A percentile compares a stretch with the other conserved stretches of the same genome.
Evolutionary conservation across 2,113 vertebrate genomes (phyloP).

Genomic region (Dipodomys ordii): DNA sequence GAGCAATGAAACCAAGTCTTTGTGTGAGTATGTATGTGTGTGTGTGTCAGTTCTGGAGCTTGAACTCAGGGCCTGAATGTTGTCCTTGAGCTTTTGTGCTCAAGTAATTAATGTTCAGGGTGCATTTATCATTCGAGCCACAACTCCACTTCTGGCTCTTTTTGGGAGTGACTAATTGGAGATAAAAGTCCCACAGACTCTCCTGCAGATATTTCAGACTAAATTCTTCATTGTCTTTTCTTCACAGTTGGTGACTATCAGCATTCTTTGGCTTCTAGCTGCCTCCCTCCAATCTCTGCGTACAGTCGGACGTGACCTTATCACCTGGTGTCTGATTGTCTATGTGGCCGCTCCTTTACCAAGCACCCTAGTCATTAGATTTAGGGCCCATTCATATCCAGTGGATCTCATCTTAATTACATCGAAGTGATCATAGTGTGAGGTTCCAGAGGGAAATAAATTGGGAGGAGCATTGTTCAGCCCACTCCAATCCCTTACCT

Average conservation of each 20-base stretch:
- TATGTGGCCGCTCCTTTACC: neutral
- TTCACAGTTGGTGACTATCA: neutral
- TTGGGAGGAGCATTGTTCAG: neutral
- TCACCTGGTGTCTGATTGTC: neutral
- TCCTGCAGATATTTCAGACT: neutral
- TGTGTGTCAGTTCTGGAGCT: too few relatives aligned
- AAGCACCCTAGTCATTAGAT: neutral
- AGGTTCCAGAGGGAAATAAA: neutral
- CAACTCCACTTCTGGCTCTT: too few relatives aligned
- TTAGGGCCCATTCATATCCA: neutral
- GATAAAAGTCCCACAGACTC: too few relatives aligned
- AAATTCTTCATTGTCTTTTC: neutral
- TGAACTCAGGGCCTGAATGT: too few relatives aligned
- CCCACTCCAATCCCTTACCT: neutral
- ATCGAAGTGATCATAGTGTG: neutral
- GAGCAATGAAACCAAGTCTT: neutral
- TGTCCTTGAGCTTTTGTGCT: too few relatives aligned
- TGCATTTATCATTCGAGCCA: too few relatives aligned
- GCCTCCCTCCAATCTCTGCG: neutral
- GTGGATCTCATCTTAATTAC: neutral
- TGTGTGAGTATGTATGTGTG: too few relatives aligned
- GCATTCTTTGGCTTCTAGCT: neutral
- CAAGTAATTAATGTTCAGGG: too few relatives aligned
- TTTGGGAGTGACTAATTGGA: too few relatives aligned
- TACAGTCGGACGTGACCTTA: neutral